Evolutionary conservation across 2,113 vertebrate genomes (phyloP).

Genomic region (Anguilla japonica): DNA sequence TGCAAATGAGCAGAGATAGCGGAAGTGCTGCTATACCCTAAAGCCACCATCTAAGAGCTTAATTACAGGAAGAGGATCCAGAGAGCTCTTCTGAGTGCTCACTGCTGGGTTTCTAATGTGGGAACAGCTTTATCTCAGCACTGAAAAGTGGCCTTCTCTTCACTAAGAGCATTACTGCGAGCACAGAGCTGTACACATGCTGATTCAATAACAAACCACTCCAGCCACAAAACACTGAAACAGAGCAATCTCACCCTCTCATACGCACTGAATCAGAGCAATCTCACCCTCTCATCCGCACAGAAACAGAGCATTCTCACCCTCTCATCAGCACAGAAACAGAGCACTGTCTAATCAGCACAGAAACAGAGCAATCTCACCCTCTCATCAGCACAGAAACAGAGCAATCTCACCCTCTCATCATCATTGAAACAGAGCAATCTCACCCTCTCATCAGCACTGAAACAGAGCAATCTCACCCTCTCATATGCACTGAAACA

Average conservation of each 20-base stretch:
- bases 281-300: not conserved
- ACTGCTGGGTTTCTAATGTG: slow-evolving; percentile 37
- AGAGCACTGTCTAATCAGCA: not conserved
- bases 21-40: slow-evolving; percentile 35
- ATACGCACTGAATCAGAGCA: not conserved
- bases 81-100: slow-evolving; percentile 40
- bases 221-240: not conserved
- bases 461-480: too few species aligned
- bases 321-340: not conserved
- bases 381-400: too few species aligned
- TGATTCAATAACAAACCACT: not conserved
- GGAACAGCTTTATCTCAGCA: slow-evolving; percentile 38
- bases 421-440: too few species aligned
- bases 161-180: slow-evolving; percentile 32
- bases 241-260: not conserved
- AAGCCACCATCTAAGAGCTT: slow-evolving; percentile 33
- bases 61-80: slow-evolving; percentile 34
- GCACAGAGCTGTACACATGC: not conserved
- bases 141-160: slow-evolving; percentile 31
- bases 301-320: not conserved
- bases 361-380: too few species aligned
- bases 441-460: too few species aligned
- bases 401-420: too few species aligned
- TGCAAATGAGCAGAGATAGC: slow-evolving; percentile 26
- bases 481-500: too few species aligned